Conservation (phyloP, 2,113 vertebrate genomes). For the Neotragus pygmaeus region DNA sequence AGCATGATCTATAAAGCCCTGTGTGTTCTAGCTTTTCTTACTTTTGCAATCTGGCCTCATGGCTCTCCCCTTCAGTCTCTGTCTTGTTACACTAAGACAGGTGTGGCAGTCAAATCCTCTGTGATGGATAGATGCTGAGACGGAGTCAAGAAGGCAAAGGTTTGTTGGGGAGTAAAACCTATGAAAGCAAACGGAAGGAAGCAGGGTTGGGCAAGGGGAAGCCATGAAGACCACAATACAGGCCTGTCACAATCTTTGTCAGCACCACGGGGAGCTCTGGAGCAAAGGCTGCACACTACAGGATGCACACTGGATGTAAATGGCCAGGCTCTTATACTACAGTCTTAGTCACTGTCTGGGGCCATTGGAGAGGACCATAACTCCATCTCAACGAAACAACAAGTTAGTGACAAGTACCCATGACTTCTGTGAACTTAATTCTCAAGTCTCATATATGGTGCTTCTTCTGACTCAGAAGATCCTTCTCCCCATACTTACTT, state of each 20-base stretch:
- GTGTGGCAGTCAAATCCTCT: neutral
- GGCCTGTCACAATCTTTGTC: neutral
- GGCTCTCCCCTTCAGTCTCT: neutral
- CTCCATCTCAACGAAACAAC: neutral
- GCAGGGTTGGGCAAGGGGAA: neutral
- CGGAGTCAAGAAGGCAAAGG: neutral
- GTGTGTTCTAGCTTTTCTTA: neutral
- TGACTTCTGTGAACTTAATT: neutral
- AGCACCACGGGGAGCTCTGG: neutral
- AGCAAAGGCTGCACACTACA: neutral
- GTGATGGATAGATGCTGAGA: neutral
- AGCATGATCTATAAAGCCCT: neutral
- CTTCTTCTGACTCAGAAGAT: neutral
- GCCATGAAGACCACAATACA: neutral
- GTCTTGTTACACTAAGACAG: neutral
- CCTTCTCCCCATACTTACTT: neutral
- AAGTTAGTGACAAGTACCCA: neutral
- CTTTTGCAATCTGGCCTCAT: neutral
- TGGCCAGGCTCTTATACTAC: neutral
- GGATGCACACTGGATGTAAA: neutral
- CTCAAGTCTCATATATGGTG: neutral
- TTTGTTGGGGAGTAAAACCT: neutral
- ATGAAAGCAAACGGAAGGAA: neutral
- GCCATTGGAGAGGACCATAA: neutral
- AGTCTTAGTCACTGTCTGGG: neutral